phyloP scores from a whole-genome alignment of 2,113 vertebrate genomes.

The Choloepus hoffmanni region DNA sequence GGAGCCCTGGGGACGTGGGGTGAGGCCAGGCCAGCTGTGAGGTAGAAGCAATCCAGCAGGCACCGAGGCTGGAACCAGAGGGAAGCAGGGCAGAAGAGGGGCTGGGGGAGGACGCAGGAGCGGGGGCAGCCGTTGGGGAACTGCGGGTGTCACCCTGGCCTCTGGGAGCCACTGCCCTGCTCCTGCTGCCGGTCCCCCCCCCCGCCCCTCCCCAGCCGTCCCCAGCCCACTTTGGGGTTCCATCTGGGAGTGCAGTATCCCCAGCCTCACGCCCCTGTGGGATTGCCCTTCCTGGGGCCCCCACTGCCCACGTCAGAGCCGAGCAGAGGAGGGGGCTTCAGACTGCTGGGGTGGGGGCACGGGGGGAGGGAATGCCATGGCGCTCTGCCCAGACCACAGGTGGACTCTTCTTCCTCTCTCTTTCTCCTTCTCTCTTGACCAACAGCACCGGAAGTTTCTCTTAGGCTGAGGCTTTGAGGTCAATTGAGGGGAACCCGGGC shows the following conservation, averaged over 20 bases:
- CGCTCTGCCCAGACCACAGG: not conserved
- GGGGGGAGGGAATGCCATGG: no score
- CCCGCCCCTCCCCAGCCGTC: not conserved
- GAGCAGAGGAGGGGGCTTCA: not conserved
- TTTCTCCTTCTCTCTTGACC: no score
- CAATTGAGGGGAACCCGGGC: fast-evolving
- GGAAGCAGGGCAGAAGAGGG: fast-evolving
- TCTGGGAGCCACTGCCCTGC: no score
- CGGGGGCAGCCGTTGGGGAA: not conserved
- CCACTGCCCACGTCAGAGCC: not conserved
- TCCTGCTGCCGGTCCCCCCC: no score
- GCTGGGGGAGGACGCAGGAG: no score
- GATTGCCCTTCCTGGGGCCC: not conserved
- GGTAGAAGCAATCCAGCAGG: not conserved
- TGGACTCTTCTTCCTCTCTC: not conserved
- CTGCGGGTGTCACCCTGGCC: no score
- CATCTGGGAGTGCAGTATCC: not conserved
- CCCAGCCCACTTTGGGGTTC: not conserved
- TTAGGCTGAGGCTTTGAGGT: not conserved
- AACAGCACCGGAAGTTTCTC: fast-evolving
- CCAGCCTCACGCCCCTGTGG: not conserved
- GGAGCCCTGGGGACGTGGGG: no score
- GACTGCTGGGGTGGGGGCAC: not conserved
- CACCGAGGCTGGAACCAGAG: not conserved
- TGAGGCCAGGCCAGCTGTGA: no score